A percentile compares a stretch with the other conserved stretches of the same genome.
phyloP scores from a whole-genome alignment of 1,140 invertebrate species.

The Aporrectodea caliginosa region DNA sequence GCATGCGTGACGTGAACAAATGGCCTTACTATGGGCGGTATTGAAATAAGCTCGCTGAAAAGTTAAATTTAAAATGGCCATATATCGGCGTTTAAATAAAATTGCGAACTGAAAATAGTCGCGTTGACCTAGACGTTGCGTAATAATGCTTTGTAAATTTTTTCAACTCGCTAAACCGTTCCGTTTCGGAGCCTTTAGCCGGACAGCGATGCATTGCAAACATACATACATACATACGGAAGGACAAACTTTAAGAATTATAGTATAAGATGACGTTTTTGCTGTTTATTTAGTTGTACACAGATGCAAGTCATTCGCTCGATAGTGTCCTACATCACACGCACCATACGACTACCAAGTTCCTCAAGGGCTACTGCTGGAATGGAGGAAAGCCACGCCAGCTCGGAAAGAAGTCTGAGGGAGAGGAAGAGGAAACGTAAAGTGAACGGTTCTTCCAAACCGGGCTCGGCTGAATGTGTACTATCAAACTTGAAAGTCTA shows the following conservation, averaged over 20 bases:
- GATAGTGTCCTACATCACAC: neutral
- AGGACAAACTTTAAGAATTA: too few relatives aligned
- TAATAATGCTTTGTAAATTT: neutral
- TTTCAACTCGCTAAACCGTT: neutral
- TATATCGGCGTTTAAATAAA: too few relatives aligned
- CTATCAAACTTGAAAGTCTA: too few relatives aligned
- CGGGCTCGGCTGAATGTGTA: too few relatives aligned
- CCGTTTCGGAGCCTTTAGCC: neutral
- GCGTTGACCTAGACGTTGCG: neutral
- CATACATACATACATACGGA: too few relatives aligned
- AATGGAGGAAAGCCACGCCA: neutral
- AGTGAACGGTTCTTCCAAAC: too few relatives aligned
- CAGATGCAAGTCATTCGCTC: neutral
- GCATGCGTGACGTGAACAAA: too few relatives aligned
- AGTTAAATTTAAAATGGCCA: too few relatives aligned
- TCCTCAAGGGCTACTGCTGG: neutral
- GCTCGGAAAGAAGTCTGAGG: neutral
- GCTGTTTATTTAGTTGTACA: neutral
- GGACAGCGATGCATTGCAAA: neutral
- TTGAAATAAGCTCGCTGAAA: too few relatives aligned
- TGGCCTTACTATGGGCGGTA: too few relatives aligned
- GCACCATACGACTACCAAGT: neutral
- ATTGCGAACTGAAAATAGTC: neutral
- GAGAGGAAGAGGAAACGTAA: too few relatives aligned
- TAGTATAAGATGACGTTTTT: neutral